Base-by-base conservation (phyloP, 2,888 invertebrate genomes). In the Lissocephala sabroskyi region DNA sequence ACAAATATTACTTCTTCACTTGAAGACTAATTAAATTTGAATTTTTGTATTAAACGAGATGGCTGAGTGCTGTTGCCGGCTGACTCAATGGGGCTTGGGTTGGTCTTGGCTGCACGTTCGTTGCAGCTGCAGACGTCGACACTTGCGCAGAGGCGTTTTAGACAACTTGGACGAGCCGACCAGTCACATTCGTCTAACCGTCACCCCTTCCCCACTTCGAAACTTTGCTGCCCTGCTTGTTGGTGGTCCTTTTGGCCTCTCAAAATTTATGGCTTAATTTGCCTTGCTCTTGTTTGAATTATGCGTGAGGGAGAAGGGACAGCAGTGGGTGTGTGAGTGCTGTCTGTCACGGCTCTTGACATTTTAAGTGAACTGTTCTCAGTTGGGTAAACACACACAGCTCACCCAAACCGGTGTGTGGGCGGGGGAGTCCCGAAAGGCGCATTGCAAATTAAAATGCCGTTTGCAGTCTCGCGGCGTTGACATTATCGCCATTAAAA, bases 11-110 rank as follows among this genome's bases (percentile, higher is more conserved):
- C 71, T 65, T 66, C 73, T 77, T 74, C 68, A 71, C 70, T 74
- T 66, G 71, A 76, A 68, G 79, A 76, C 80, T 80, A 80, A 80
- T 80, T 80, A 80, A 80, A 79, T 80, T 80, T 79, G 78, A 79
- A 76, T 71, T 70, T 73, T 76, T 63, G 62, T 66, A 70, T 62
- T 61, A 64, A 63, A 65, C 64, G 57, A 64, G 62, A 16, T 35
- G 35, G 16, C 59, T 50, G 55, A 29, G 42, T 35, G n/a, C n/a
- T n/a, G n/a, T n/a, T n/a, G n/a, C n/a, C 16, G 35, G 13, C 35
- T 35, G 35, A 10, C 35, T 23, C 33, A 40, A 26, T 23, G 14
- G 45, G 13, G 42, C 42, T 32, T 18, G 30, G 32, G 10, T 33
- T 39, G 11, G 13, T 19, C 5, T 9, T 36, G 1, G 30, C 9